phyloP scores from a whole-genome alignment of 2,888 invertebrate species.

The Capitulum mitella region DNA sequence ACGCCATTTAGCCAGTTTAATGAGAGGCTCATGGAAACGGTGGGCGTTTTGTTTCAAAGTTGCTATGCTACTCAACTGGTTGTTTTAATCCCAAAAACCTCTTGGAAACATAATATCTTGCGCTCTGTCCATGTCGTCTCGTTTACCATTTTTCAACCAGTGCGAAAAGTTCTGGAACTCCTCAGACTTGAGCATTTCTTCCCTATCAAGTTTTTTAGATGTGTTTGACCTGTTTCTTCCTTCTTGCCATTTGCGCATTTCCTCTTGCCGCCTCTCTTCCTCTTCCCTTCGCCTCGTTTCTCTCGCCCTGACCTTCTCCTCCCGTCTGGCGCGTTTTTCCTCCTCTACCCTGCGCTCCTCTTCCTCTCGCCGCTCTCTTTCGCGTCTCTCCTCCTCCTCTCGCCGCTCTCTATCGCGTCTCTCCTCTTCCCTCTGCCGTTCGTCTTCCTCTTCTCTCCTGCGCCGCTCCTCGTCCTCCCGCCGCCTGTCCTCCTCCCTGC shows the following conservation, averaged over 20 bases:
- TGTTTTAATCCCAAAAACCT: background rate
- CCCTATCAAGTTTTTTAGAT: background rate
- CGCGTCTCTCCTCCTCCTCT: background rate
- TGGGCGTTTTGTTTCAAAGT: too few relatives aligned
- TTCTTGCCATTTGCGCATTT: background rate
- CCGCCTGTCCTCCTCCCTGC: background rate
- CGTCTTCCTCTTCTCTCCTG: background rate
- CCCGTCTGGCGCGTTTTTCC: background rate
- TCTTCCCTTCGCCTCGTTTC: background rate
- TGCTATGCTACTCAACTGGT: conserved; percentile 2
- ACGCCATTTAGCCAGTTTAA: too few relatives aligned
- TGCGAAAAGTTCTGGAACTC: background rate
- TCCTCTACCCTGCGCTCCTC: background rate
- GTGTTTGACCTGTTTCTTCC: background rate
- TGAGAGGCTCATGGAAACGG: too few relatives aligned
- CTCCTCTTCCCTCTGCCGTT: background rate
- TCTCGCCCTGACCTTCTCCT: background rate
- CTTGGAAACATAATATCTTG: background rate
- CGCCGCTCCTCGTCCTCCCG: background rate
- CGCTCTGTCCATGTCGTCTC: background rate
- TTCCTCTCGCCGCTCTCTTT: background rate
- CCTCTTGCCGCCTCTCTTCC: background rate
- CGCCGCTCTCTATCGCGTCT: background rate
- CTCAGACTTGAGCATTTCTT: background rate
- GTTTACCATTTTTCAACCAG: conserved; percentile 3